Base-by-base conservation (phyloP, 1,140 invertebrate genomes). In the Choristoneura fumiferana region DNA sequence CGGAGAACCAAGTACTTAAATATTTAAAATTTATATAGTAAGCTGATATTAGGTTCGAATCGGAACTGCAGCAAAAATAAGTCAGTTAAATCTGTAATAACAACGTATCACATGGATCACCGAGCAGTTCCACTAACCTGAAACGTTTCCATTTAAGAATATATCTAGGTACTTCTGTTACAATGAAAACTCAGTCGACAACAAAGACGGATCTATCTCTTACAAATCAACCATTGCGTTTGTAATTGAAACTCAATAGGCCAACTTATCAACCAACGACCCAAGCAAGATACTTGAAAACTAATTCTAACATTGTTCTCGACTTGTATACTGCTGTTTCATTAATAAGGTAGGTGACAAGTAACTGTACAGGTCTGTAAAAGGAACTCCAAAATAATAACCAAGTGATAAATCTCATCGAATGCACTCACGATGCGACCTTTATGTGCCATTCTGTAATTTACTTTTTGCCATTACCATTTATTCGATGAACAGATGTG, bases 381-480 rank as follows among this genome's bases (percentile, higher is more conserved):
- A 29, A 29, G 22, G 6, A 29, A 29, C 22, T 29, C 22, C 22
- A 29, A 29, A 29, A 29, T 29, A 29, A 29, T 29, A 49, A 22
- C 18, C 17, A 17, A 49, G 43, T 49, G 43, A 49, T 49, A 49
- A 49, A 49, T 49, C 43, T 49, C 14, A 29, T 8, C 4, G 17
- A 22, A 18, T 45, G 14, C 17, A 45, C 40, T 22, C 22, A 18
- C 43, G 18, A 12, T 6, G 43, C 40, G 22, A 22, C 22, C 43
- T 49, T 22, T 18, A 17, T 49, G 17, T n/a, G n/a, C 40, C 40
- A 43, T 43, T 12, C 22, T 22, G 17, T 49, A 49, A 49, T 49
- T 49, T 49, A 49, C 43, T 29, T 49, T 49, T 49, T 49, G 22
- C 22, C 18, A 49, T 49, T 49, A 49, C 29, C 43, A 29, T 49